Percentiles rank a stretch among this genome's conserved stretches.
phyloP scores from a whole-genome alignment of 2,888 invertebrate genomes.

The Drosophila antonietae region DNA sequence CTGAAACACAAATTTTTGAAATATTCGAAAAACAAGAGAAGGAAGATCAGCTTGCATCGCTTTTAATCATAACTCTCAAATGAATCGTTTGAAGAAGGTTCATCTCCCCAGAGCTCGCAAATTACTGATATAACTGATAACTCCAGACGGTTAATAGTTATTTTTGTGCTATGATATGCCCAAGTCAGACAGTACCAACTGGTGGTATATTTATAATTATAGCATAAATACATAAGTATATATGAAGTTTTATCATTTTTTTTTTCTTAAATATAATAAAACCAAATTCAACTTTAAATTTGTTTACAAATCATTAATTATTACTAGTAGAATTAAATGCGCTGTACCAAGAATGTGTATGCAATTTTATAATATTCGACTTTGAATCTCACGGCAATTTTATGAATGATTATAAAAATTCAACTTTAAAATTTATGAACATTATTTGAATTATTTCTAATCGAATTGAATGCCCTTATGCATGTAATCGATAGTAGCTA shows the following conservation, averaged over 20 bases:
- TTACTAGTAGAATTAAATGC: background rate
- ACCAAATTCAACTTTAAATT: background rate
- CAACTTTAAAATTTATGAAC: background rate
- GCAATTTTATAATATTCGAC: no score
- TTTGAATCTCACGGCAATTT: no score
- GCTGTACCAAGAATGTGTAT: no score
- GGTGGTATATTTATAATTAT: background rate
- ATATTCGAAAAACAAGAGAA: background rate
- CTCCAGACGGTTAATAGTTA: no score
- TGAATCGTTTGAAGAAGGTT: no score
- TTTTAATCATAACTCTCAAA: no score
- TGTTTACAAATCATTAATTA: background rate
- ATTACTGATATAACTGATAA: no score
- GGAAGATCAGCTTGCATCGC: no score
- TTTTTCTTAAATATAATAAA: conserved; percentile 1
- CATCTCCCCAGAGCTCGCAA: no score
- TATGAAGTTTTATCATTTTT: conserved; percentile 1
- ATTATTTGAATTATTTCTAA: background rate
- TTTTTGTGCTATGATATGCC: no score
- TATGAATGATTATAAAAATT: background rate
- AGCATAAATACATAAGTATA: background rate
- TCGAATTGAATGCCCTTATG: background rate
- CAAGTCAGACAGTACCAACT: background rate
- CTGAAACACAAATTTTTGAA: background rate
- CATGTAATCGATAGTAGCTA: conserved; percentile 1